These are phyloP conservation scores for Coluber constrictor DNA, from an alignment of 2,797 vertebrate species.

Conservation along the genomic window DNA sequence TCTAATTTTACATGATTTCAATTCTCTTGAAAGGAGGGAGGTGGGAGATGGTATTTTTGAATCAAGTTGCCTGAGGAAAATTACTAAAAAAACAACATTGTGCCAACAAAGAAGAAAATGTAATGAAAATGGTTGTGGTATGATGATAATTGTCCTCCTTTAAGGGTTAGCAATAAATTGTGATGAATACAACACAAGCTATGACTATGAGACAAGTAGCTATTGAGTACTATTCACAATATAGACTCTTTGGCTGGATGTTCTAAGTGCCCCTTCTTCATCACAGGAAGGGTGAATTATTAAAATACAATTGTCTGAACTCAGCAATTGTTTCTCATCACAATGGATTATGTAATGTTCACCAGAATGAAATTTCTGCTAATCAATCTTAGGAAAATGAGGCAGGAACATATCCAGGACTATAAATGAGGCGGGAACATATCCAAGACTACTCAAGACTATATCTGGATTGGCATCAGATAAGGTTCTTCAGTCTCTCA, in stretches of 20 bases:
- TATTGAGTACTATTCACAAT: constrained; percentile 41
- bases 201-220: constrained; percentile 44
- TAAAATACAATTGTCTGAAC: neutral
- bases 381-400: neutral
- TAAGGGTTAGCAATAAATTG: constrained; percentile 35
- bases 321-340: neutral
- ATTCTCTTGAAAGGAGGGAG: neutral
- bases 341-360: neutral
- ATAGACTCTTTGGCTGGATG: constrained; percentile 41
- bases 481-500: neutral
- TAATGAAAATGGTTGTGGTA: neutral
- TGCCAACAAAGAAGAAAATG: constrained; percentile 10
- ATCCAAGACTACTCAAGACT: no score
- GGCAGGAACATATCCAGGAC: neutral
- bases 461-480: neutral
- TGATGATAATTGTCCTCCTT: neutral
- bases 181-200: constrained; percentile 55
- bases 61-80: constrained; percentile 20
- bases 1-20: accelerated
- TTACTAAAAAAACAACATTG: neutral
- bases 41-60: neutral
- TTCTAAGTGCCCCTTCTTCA: constrained; percentile 25
- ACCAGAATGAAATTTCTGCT: neutral
- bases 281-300: constrained; percentile 37
- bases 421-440: no score